A percentile compares a stretch with the other conserved stretches of the same genome.
Evolutionary conservation across 2,797 vertebrate species (phyloP).

Genomic region (Bradypodion pumilum): DNA sequence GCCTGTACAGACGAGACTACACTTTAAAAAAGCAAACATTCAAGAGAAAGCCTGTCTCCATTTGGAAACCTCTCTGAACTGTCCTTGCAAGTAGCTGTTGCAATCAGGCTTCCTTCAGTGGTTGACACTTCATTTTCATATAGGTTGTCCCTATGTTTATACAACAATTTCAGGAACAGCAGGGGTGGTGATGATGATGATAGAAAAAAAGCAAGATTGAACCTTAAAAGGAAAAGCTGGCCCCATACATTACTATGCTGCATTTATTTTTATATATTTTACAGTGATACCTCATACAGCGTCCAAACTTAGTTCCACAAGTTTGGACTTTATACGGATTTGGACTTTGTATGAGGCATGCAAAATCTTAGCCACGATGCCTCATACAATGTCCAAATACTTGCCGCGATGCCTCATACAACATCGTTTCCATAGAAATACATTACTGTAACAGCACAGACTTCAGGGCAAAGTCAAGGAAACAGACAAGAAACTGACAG

Average conservation of each 20-base stretch:
- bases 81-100: neutral
- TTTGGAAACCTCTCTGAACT: slow-evolving; percentile 7
- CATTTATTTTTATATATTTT: neutral
- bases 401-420: too few species aligned
- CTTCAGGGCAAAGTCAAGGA: too few species aligned
- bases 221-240: neutral
- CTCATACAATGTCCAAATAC: too few species aligned
- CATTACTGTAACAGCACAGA: too few species aligned
- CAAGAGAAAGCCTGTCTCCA: slow-evolving; percentile 1
- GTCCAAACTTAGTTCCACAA: too few species aligned
- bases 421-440: too few species aligned
- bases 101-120: neutral
- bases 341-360: too few species aligned
- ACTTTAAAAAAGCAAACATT: neutral
- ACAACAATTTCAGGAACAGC: slow-evolving; percentile 26
- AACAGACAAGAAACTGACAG: too few species aligned
- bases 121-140: neutral
- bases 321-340: too few species aligned
- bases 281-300: too few species aligned
- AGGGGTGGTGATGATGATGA: rapidly evolving
- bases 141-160: neutral
- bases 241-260: neutral
- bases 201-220: too few species aligned
- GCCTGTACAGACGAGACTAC: slow-evolving; percentile 39
- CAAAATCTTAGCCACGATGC: too few species aligned